A percentile compares a stretch with the other conserved stretches of the same genome.
Conservation (phyloP, 30 jellyfish, hydroid and myxozoan genomes). For the Hydractinia echinata region DNA sequence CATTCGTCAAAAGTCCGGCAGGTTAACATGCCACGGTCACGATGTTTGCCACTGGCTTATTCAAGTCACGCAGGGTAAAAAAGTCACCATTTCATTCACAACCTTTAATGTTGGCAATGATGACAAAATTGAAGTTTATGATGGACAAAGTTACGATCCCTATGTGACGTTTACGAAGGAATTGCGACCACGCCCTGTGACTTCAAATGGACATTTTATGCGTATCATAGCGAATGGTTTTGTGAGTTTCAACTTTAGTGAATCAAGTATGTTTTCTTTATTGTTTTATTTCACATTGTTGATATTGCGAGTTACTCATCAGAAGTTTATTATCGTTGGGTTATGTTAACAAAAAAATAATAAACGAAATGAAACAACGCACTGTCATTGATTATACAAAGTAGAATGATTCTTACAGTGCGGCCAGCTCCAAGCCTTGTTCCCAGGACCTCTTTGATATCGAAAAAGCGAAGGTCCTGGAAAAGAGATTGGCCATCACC, state of each 20-base stretch:
- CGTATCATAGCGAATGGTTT: slow-evolving; percentile 57
- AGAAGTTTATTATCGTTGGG: no score
- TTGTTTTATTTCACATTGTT: no score
- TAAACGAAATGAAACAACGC: no score
- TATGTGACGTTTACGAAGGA: slow-evolving; percentile 67
- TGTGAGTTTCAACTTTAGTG: slow-evolving; percentile 45
- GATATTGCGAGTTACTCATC: no score
- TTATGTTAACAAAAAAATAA: no score
- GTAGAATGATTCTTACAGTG: no score
- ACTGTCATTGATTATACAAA: no score
- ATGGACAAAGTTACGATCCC: slow-evolving; percentile 64
- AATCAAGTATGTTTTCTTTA: slow-evolving; percentile 52
- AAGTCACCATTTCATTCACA: slow-evolving; percentile 55
- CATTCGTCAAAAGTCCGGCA: slow-evolving; percentile 32
- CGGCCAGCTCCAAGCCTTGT: no score
- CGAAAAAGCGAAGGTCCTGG: no score
- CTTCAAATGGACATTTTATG: slow-evolving; percentile 67
- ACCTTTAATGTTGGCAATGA: slow-evolving; percentile 38
- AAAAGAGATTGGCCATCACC: no score
- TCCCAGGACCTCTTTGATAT: no score
- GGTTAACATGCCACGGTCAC: slow-evolving; percentile 33
- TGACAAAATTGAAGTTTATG: slow-evolving; percentile 55
- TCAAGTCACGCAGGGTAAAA: slow-evolving; percentile 76
- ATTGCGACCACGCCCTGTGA: slow-evolving; percentile 56
- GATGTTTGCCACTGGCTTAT: slow-evolving; percentile 80